Base-by-base conservation (phyloP, 2,113 vertebrate genomes). In the Thamnophis sirtalis region DNA sequence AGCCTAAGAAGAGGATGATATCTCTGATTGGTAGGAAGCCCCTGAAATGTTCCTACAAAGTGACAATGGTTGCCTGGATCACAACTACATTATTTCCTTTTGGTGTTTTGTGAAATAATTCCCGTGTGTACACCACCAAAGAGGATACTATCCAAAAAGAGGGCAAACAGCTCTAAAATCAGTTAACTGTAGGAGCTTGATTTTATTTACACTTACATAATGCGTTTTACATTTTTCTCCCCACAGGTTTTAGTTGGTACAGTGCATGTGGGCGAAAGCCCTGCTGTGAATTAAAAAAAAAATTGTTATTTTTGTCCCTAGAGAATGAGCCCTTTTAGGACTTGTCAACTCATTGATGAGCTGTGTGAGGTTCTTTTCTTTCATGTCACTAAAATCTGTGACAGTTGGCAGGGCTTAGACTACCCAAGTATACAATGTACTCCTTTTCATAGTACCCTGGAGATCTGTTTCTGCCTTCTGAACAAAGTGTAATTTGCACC, bases 201-300 rank as follows among this genome's bases (percentile, higher is more conserved):
- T 95, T 53, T 93, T 86, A 91, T 96, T 97, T 97, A 93, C 94
- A 94, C 95, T 96, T 95, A 96, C 96, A 97, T 96, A 97, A 95
- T 93, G 95, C 96, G 95, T 97, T 98, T 97, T 96, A 95, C 97
- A 96, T 95, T 92, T 86, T 86, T 96, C 97, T 97, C 97, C 96
- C 96, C 96, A 95, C 97, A 97, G 97, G 97, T 98, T 98, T 97
- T 97, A 97, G 97, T 97, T 97, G 96, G 96, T 96, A 95, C 97
- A 95, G 97, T 68, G 60, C 96, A 97, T 98, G 97, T 98, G 97
- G 98, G 97, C 97, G 97, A 98, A 96, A 96, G 97, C 97, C 97
- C 97, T 97, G 97, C 97, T 97, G 98, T 98, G 98, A 98, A 97
- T 97, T 98, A 38, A n/a, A n/a, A n/a, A n/a, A n/a, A 98, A 98